Percentiles rank a stretch among this genome's conserved stretches.
Evolutionary conservation across 1,140 invertebrate species (phyloP).

Genomic region (Nasonia giraulti): DNA sequence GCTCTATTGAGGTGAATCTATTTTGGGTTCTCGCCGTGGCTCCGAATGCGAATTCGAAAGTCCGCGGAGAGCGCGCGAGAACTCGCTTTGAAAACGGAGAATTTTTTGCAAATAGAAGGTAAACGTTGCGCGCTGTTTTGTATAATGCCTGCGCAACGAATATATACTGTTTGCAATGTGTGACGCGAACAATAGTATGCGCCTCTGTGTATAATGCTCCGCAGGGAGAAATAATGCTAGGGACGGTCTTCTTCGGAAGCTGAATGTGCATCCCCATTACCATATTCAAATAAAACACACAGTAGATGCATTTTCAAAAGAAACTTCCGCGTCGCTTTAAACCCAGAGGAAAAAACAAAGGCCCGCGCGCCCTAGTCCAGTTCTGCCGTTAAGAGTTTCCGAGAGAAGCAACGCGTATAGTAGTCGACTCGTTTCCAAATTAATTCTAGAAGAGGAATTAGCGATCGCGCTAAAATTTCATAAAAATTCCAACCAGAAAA

Average conservation of each 20-base stretch:
- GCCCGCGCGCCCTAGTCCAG: too few relatives aligned
- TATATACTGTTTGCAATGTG: too few relatives aligned
- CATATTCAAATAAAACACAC: background rate
- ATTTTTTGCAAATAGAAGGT: background rate
- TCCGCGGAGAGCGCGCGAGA: background rate
- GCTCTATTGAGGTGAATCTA: background rate
- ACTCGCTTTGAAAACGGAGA: background rate
- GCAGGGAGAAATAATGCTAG: background rate
- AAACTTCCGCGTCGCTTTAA: background rate
- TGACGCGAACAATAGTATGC: too few relatives aligned
- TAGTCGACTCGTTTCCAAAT: too few relatives aligned
- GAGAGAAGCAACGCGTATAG: background rate
- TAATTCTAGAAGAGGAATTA: too few relatives aligned
- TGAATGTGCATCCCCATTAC: background rate
- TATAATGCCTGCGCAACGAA: too few relatives aligned
- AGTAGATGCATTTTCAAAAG: background rate
- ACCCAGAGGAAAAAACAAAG: background rate
- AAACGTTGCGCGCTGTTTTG: too few relatives aligned
- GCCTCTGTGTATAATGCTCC: too few relatives aligned
- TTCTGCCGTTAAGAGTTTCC: background rate
- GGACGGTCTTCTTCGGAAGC: background rate
- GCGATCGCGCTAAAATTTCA: too few relatives aligned
- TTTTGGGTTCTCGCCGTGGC: background rate
- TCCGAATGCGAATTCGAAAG: background rate
- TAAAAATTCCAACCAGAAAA: background rate